Conservation (phyloP, 1,140 invertebrate species). For the Aleiodes sp. region DNA sequence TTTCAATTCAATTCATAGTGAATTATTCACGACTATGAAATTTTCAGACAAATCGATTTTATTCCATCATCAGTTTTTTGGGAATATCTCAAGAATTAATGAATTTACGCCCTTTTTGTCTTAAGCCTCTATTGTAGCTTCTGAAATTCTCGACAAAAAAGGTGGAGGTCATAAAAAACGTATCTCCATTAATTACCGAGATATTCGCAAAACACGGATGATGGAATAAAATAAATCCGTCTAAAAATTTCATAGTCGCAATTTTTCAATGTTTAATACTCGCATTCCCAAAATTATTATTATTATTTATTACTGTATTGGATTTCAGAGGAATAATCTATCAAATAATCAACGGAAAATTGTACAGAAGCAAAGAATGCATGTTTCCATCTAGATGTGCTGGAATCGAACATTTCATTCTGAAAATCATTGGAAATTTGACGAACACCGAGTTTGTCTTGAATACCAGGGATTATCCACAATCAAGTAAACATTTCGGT, state of each 20-base stretch:
- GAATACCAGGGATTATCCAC: conserved; percentile 94
- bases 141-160: too few species aligned
- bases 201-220: too few species aligned
- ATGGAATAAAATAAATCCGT: too few species aligned
- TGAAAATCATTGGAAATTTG: conserved; percentile 71
- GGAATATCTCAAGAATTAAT: too few species aligned
- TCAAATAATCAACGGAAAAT: conserved; percentile 82
- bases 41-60: too few species aligned
- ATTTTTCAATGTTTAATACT: not conserved
- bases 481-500: conserved; percentile 74
- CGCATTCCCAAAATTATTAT: not conserved
- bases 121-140: too few species aligned
- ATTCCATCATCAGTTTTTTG: too few species aligned
- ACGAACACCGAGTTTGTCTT: conserved; percentile 88
- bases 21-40: too few species aligned
- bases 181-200: too few species aligned
- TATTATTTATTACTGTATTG: not conserved
- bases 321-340: conserved; percentile 79
- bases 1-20: too few species aligned
- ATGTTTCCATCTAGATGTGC: conserved; percentile 92
- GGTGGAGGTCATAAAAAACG: too few species aligned
- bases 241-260: not conserved
- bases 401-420: conserved; percentile 90
- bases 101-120: too few species aligned
- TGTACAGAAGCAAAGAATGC: conserved; percentile 86